Percentiles rank a stretch among this genome's conserved stretches.
Evolutionary conservation across 2,888 invertebrate species (phyloP).

Genomic region (Tolmerus cingulatus): DNA sequence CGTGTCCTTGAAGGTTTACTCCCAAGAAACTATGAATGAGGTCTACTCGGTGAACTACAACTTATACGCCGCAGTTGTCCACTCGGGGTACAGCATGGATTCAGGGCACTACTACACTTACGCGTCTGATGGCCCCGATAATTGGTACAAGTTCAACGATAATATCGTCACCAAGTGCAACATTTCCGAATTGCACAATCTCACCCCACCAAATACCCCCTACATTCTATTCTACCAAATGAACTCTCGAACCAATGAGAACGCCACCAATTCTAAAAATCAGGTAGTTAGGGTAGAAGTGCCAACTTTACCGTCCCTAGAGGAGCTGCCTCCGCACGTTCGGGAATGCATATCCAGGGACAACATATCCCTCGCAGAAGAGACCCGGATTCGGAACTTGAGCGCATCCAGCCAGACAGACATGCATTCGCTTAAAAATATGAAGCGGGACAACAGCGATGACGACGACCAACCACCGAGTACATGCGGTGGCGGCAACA

Average conservation of each 20-base stretch:
- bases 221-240: slow-evolving; percentile 82
- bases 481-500: slow-evolving; percentile 60
- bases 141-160: slow-evolving; percentile 86
- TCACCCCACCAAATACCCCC: slow-evolving; percentile 78
- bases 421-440: background rate
- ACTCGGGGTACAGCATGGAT: slow-evolving; percentile 82
- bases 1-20: slow-evolving; percentile 64
- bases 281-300: slow-evolving; percentile 56
- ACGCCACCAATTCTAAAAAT: slow-evolving; percentile 53
- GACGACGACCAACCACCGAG: slow-evolving; percentile 61
- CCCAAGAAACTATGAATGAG: slow-evolving; percentile 58
- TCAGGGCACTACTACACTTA: slow-evolving; percentile 90
- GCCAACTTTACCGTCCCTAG: slow-evolving; percentile 55
- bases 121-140: slow-evolving; percentile 71
- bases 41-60: slow-evolving; percentile 68
- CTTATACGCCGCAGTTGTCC: slow-evolving; percentile 84
- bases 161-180: slow-evolving; percentile 72
- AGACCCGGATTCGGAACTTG: slow-evolving; percentile 55
- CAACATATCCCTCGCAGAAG: slow-evolving; percentile 58
- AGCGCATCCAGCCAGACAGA: slow-evolving; percentile 51
- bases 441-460: slow-evolving; percentile 55
- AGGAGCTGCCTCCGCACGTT: slow-evolving; percentile 59
- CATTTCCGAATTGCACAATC: slow-evolving; percentile 69
- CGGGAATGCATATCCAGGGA: slow-evolving; percentile 60
- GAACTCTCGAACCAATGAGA: slow-evolving; percentile 51